Evolutionary conservation across 53 echinoderm and acorn worm genomes (phyloP), one percentile per base, ranked within the genome.

Genomic region (Antedon mediterranea): DNA sequence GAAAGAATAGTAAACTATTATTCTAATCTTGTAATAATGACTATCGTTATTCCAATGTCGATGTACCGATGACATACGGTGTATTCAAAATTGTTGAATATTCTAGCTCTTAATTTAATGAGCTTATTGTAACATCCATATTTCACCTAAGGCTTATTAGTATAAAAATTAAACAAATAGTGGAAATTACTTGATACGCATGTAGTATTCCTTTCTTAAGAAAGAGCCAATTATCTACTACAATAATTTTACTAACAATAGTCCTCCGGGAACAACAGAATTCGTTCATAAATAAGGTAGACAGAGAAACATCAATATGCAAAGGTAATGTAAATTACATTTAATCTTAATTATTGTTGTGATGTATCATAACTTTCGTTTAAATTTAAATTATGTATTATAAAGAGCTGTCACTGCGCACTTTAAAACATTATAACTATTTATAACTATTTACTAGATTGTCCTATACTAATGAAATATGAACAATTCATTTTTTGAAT

Each of bases 231-330:
- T 57, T 57, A 57, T 57, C 57, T 57, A 2, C 9, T 57, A 57
- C 57, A 57, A 57, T 57, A 57, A 57, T 57, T 57, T 57, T 57
- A 57, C 57, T 57, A 57, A 57, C 57, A 57, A 57, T 57, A 57
- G 57, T 57, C 57, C 57, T 57, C 23, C 20, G 57, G 57, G 57
- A 57, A 2, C 57, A 18, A 23, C n/a, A 37, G 23, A 57, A 18
- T 57, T 57, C 57, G 57, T 57, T 57, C 57, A 57, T 57, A 57
- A 57, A 57, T 57, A 57, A 57, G 9, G 7, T 26, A 57, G 57
- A 57, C 57, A 57, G 57, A 15, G 23, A 57, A 57, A 15, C 57
- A 23, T 57, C 57, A 57, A 57, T 57, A 57, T 57, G 57, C 57
- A 11, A 57, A 57, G 11, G 9, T 57, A 23, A 57, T 11, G 23